Percentiles rank a stretch among this genome's conserved stretches.
phyloP scores from a whole-genome alignment of 2,888 invertebrate species.

The Marasmarcha lunaedactyla region DNA sequence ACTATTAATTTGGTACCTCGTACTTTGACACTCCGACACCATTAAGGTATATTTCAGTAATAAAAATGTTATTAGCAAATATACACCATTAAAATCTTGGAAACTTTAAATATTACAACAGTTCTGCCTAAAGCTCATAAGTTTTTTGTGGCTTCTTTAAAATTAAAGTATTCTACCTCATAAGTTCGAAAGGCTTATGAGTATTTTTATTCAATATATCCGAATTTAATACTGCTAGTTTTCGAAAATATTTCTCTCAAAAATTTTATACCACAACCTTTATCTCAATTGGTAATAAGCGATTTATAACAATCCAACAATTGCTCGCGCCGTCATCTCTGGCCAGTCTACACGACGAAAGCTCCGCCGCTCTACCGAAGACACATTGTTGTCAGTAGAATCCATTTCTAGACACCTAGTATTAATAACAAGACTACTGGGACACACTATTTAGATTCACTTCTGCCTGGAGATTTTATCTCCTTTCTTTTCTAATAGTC shows the following conservation, averaged over 20 bases:
- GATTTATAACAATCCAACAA: constrained; percentile 56
- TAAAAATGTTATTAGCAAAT: constrained; percentile 21
- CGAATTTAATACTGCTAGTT: constrained; percentile 43
- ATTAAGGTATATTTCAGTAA: too few relatives aligned
- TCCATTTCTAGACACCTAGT: constrained; percentile 30
- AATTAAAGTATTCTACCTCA: constrained; percentile 18
- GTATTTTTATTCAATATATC: constrained; percentile 46
- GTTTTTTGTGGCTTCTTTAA: constrained; percentile 3
- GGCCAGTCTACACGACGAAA: constrained; percentile 39
- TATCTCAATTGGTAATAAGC: constrained; percentile 50
- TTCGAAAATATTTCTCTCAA: constrained; percentile 66
- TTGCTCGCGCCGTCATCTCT: constrained; percentile 20
- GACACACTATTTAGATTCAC: constrained; percentile 27
- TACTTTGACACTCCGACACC: constrained; percentile 37
- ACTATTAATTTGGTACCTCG: constrained; percentile 46
- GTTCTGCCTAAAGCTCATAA: constrained; percentile 5
- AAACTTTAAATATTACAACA: constrained; percentile 2
- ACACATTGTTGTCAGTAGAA: constrained; percentile 8
- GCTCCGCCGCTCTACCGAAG: constrained; percentile 22
- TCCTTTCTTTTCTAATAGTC: constrained; percentile 19
- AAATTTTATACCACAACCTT: constrained; percentile 65
- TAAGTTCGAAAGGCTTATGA: constrained; percentile 46
- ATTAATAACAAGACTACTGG: constrained; percentile 24
- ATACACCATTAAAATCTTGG: constrained; percentile 10
- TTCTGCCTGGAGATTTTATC: constrained; percentile 25